A percentile compares a stretch with the other conserved stretches of the same genome.
phyloP scores from a whole-genome alignment of 2,113 vertebrate genomes.

The Heptranchias perlo region DNA sequence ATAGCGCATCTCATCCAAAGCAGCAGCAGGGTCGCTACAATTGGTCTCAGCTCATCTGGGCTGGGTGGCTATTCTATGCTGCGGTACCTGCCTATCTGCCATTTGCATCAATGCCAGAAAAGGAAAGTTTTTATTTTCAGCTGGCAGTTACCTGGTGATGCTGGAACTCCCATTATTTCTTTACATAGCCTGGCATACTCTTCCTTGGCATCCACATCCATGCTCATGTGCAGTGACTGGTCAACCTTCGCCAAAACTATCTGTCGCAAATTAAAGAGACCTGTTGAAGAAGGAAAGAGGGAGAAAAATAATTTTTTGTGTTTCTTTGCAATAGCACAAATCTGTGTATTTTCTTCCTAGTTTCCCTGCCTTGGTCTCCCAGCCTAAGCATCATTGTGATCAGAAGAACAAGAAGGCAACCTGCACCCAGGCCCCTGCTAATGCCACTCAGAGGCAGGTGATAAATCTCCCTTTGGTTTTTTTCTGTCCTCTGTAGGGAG shows the following conservation, averaged over 20 bases:
- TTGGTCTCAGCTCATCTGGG: neutral
- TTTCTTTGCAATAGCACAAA: neutral
- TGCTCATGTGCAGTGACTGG: conserved; percentile 81
- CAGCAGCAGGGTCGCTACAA: neutral
- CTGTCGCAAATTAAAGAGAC: conserved; percentile 90
- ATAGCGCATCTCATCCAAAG: neutral
- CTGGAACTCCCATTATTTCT: conserved; percentile 80
- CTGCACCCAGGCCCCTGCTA: neutral
- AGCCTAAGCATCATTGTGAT: neutral
- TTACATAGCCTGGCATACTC: conserved; percentile 74
- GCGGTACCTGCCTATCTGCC: neutral
- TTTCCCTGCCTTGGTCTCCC: neutral
- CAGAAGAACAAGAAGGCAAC: neutral
- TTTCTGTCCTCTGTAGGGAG: no score
- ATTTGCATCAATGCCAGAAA: neutral
- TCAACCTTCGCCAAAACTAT: conserved; percentile 92
- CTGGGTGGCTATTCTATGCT: neutral
- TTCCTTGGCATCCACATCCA: conserved; percentile 66
- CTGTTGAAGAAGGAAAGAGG: conserved; percentile 49
- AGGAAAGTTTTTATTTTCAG: neutral
- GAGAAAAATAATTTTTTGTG: neutral
- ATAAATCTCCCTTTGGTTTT: no score
- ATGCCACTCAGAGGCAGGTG: neutral
- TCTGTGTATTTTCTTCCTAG: neutral
- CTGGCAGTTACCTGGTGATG: conserved; percentile 81